Conservation (phyloP, 2,888 invertebrate species). For the Drosophila histrio region DNA sequence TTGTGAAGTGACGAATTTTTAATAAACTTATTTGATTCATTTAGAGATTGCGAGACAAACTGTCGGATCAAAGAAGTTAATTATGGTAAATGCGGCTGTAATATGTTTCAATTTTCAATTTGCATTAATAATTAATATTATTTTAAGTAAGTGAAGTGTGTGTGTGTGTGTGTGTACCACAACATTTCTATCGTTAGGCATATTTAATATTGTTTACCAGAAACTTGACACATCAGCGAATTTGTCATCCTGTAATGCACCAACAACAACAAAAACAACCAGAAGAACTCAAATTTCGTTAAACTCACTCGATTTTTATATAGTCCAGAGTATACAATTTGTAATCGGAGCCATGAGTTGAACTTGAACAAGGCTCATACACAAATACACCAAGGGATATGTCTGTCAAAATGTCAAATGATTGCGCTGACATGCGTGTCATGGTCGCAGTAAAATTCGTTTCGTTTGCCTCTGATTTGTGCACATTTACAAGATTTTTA, state of each 20-base stretch:
- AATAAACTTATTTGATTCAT: background rate
- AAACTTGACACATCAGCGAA: conserved; percentile 29
- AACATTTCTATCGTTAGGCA: conserved; percentile 12
- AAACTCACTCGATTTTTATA: conserved; percentile 3
- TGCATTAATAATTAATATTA: background rate
- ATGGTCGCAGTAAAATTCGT: conserved; percentile 33
- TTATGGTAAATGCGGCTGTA: background rate
- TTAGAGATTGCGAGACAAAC: background rate
- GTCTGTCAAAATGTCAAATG: conserved; percentile 77
- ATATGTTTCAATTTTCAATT: background rate
- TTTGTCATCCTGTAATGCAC: conserved; percentile 18
- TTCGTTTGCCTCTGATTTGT: conserved; percentile 40
- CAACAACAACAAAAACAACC: background rate
- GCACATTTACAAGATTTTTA: conserved; percentile 23
- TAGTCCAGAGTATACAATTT: conserved; percentile 14
- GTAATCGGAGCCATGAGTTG: conserved; percentile 55
- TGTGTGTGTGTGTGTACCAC: background rate
- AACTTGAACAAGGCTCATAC: conserved; percentile 47
- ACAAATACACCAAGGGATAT: conserved; percentile 15
- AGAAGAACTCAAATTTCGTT: conserved; percentile 17
- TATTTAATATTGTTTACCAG: conserved; percentile 15
- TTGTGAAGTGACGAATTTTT: conserved; percentile 1
- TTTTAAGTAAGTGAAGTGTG: background rate
- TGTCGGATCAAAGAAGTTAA: background rate
- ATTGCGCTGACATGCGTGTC: conserved; percentile 66